Conservation (phyloP, 1,140 invertebrate species). For the Campodea augens region DNA sequence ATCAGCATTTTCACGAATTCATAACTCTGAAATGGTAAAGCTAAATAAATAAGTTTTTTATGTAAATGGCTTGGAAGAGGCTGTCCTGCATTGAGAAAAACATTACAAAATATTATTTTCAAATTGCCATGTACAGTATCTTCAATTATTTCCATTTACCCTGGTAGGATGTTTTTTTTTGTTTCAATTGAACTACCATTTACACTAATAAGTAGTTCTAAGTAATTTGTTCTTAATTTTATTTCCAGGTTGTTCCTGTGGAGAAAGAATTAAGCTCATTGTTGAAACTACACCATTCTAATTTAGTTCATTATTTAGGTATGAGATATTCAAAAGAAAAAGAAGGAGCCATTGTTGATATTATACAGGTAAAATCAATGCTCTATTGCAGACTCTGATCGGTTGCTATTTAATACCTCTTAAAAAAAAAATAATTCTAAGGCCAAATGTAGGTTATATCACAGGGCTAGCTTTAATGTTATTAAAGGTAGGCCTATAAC, state of each 20-base stretch:
- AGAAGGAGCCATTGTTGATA: slow-evolving; percentile 33
- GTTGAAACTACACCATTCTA: slow-evolving; percentile 42
- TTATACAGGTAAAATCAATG: slow-evolving; percentile 26
- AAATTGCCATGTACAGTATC: neutral
- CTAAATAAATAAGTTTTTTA: no score
- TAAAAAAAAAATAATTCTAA: neutral
- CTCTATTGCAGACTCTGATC: neutral
- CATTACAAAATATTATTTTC: slow-evolving; percentile 6
- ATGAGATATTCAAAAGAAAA: slow-evolving; percentile 38
- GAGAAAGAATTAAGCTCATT: slow-evolving; percentile 51
- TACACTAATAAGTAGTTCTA: neutral
- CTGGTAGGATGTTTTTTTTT: neutral
- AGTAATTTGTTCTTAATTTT: slow-evolving; percentile 1
- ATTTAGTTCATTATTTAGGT: slow-evolving; percentile 50
- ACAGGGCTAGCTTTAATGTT: neutral
- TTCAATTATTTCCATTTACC: neutral
- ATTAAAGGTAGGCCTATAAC: neutral
- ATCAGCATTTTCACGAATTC: no score
- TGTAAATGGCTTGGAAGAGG: slow-evolving; percentile 2
- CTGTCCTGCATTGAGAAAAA: neutral
- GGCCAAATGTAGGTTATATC: neutral
- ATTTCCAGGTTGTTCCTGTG: slow-evolving; percentile 29
- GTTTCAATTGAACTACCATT: neutral
- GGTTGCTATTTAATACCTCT: neutral
- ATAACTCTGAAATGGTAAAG: no score